A percentile compares a stretch with the other conserved stretches of the same genome.
These are phyloP conservation scores for Scolopax bukidnonensis DNA, from an alignment of 2,797 vertebrate genomes.

Conservation along the genomic window DNA sequence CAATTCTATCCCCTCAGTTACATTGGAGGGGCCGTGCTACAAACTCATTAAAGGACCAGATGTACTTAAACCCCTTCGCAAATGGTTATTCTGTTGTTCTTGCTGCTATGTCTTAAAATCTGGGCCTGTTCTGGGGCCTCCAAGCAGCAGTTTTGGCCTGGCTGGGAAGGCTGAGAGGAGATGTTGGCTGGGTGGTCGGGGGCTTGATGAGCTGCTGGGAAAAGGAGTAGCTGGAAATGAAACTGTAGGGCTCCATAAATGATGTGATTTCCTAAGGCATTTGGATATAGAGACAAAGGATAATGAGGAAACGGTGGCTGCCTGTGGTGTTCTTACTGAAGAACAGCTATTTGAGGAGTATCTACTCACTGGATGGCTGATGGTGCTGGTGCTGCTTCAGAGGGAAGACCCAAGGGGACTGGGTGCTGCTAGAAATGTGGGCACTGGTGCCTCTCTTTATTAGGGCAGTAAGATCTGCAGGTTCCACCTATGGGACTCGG, in stretches of 20 bases:
- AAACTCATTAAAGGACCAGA: neutral
- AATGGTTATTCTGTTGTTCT: neutral
- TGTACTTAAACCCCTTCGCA: neutral
- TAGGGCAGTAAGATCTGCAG: neutral
- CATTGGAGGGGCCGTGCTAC: accelerated
- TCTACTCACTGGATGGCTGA: neutral
- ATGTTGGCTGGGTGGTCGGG: neutral
- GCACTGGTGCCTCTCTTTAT: neutral
- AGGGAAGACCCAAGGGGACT: neutral
- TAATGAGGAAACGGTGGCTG: neutral
- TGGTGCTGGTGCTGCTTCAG: neutral
- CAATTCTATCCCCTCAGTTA: neutral
- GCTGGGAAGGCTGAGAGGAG: neutral
- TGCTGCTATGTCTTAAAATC: neutral
- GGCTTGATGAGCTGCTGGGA: neutral
- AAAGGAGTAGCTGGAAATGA: neutral
- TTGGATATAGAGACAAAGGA: neutral
- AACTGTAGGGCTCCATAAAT: neutral
- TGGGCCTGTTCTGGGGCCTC: neutral
- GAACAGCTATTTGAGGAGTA: neutral
- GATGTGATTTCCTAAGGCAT: neutral
- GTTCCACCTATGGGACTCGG: neutral
- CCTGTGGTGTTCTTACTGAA: neutral
- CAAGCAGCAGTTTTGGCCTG: neutral
- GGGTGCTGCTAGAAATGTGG: neutral